These are phyloP conservation scores for Drosophila paramelanica DNA, from an alignment of 2,888 invertebrate genomes.

Conservation along the genomic window DNA sequence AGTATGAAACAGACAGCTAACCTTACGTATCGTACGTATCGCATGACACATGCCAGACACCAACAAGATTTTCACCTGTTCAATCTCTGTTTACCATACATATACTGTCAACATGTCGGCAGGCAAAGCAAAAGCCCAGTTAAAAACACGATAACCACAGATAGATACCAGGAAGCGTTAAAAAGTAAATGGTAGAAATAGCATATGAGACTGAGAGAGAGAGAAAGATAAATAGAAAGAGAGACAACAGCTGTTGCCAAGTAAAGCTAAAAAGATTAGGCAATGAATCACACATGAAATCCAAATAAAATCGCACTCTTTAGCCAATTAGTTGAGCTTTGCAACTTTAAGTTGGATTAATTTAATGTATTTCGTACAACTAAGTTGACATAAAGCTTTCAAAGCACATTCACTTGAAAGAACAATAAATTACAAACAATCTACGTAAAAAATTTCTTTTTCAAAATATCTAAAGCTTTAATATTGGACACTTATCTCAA, in stretches of 20 bases:
- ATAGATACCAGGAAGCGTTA: constrained; percentile 32
- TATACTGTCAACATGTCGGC: constrained; percentile 59
- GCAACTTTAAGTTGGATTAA: constrained; percentile 4
- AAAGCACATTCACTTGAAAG: background rate
- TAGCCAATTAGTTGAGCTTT: constrained; percentile 29
- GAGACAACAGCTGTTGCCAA: constrained; percentile 27
- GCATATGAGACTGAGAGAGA: background rate
- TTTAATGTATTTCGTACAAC: background rate
- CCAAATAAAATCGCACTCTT: constrained; percentile 18
- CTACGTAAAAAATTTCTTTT: too few relatives aligned
- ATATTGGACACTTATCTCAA: too few relatives aligned
- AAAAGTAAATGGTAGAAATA: background rate
- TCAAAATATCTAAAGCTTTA: too few relatives aligned
- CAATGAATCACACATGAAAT: constrained; percentile 16
- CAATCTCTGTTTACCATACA: constrained; percentile 50
- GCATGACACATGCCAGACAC: constrained; percentile 62
- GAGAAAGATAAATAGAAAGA: background rate
- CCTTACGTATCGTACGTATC: constrained; percentile 53
- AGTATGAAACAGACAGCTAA: constrained; percentile 22
- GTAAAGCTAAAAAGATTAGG: constrained; percentile 12
- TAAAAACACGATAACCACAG: constrained; percentile 30
- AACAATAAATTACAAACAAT: background rate
- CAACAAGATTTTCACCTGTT: constrained; percentile 68
- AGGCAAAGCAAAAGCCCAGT: constrained; percentile 25
- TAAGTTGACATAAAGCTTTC: background rate